Conservation (phyloP, 2,113 vertebrate genomes). For the Heteronetta atricapilla region DNA sequence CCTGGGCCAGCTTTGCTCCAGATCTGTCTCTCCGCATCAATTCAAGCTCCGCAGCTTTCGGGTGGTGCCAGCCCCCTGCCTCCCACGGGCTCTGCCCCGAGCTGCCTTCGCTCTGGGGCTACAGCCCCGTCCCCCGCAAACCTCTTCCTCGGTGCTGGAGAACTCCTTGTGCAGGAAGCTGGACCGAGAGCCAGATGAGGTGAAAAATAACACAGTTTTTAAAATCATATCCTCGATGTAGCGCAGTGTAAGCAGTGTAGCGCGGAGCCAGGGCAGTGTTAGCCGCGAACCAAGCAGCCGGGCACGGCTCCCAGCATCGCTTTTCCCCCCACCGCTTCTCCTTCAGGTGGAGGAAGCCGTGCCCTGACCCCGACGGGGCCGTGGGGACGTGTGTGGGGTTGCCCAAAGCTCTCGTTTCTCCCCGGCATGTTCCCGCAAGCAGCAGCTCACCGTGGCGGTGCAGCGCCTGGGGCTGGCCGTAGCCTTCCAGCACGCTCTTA, state of each 20-base stretch:
- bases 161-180: not conserved
- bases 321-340: not conserved
- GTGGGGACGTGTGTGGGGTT: not conserved
- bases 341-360: not conserved
- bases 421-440: too few relatives aligned
- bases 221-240: not conserved
- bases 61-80: not conserved
- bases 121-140: not conserved
- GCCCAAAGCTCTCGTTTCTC: not conserved
- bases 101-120: not conserved
- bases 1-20: not conserved
- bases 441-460: not conserved
- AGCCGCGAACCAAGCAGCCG: rapidly evolving
- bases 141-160: not conserved
- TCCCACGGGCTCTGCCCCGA: not conserved
- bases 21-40: not conserved
- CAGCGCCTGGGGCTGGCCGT: not conserved
- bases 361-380: too few relatives aligned
- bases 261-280: not conserved
- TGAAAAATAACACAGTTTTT: not conserved
- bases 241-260: not conserved
- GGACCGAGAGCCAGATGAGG: not conserved
- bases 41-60: not conserved
- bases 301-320: not conserved
- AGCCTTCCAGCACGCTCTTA: not conserved